Evolutionary conservation across 92 coral and sea anemone genomes (phyloP), one percentile per base, ranked within the genome.

Genomic region (Diadumene lineata): DNA sequence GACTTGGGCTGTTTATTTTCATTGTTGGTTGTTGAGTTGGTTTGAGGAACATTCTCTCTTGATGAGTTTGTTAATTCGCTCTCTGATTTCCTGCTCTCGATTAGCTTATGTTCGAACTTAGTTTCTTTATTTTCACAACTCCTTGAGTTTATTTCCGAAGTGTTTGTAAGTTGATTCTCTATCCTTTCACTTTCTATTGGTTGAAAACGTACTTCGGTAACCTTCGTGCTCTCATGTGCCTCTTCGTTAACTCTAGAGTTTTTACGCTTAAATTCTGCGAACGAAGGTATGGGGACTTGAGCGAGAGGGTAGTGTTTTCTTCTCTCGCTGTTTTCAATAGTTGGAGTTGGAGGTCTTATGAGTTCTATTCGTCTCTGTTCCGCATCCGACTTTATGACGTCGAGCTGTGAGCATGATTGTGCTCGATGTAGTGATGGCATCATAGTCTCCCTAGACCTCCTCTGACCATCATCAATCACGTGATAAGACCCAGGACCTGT

Each of bases 221-320:
- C 48, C 48, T 38, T 13, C 48, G 7, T 38, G 43, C 31, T 29
- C 18, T 0, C 22, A 50, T 23, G 1, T 6, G 25, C 60, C n/a
- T 61, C 70, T 19, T 61, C 33, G 24, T 29, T n/a, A 44, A 55
- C 51, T 1, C 51, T 43, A 53, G 58, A 53, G 46, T 70, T 87
- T 56, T 65, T 79, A 56, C 81, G 79, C 55, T 82, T 91, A 43
- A 96, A 96, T 74, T 96, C 99, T 58, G 91, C 87, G 69, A 92
- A 96, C 22, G 88, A 75, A 13, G 99, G 99, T 13, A 96, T 89
- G 9, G 91, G 99, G 22, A 83, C 70, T 53, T 81, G 77, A 1
- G 97, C 96, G 25, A 84, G 46, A 11, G 93, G 97, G 46, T 82
- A 78, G 31, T 91, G 73, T 29, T 71, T 77, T 44, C 90, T 67